A percentile compares a stretch with the other conserved stretches of the same genome.
Conservation (phyloP, 2,888 invertebrate species). For the Encarsia formosa region DNA sequence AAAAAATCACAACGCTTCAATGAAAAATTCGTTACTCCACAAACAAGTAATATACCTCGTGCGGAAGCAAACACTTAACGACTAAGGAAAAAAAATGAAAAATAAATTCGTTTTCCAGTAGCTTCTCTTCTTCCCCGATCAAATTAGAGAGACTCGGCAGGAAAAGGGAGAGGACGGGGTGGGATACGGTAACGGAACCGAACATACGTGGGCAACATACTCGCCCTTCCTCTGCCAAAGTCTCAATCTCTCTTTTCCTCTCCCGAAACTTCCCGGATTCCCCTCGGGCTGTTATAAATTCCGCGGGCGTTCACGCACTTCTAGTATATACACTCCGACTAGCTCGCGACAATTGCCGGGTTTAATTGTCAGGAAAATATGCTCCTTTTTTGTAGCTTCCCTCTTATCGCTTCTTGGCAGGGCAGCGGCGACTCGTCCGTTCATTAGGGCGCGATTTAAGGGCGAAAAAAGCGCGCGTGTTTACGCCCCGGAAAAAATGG, state of each 20-base stretch:
- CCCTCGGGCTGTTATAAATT: constrained; percentile 19
- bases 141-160: too few relatives aligned
- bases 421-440: constrained; percentile 11
- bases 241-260: constrained; percentile 1
- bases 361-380: constrained; percentile 33
- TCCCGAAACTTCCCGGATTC: not conserved
- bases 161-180: not conserved
- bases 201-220: too few relatives aligned
- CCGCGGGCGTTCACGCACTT: constrained; percentile 8
- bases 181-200: too few relatives aligned
- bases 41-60: too few relatives aligned
- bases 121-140: too few relatives aligned
- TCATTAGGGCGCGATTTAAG: constrained; percentile 21
- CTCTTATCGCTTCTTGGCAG: constrained; percentile 1
- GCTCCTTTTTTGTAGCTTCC: constrained; percentile 5
- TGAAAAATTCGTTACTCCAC: too few relatives aligned
- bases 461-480: constrained; percentile 13
- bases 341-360: constrained; percentile 30
- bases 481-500: too few relatives aligned
- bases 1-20: too few relatives aligned
- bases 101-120: too few relatives aligned
- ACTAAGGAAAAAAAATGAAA: too few relatives aligned
- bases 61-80: too few relatives aligned
- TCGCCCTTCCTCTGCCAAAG: not conserved
- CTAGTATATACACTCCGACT: constrained; percentile 8